These are phyloP conservation scores for Phalacrocorax brasilianus DNA, from an alignment of 2,113 vertebrate species.

Conservation along the genomic window DNA sequence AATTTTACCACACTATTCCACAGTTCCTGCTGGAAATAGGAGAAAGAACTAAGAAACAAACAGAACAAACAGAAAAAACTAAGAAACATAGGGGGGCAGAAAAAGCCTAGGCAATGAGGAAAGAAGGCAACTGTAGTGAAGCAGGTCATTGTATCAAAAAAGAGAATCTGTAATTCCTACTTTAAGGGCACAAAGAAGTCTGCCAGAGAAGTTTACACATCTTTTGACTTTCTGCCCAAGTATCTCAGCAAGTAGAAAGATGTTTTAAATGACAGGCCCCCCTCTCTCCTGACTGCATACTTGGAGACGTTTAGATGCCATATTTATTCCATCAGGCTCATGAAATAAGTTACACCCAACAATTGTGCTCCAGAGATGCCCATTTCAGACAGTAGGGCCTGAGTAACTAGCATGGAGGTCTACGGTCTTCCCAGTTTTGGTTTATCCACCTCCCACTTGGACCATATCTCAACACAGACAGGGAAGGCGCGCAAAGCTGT, in stretches of 20 bases:
- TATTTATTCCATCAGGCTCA: slow-evolving; percentile 64
- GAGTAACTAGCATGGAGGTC: slow-evolving; percentile 54
- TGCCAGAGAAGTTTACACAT: not conserved
- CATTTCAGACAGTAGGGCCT: slow-evolving; percentile 51
- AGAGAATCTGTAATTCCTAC: not conserved
- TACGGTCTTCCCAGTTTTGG: slow-evolving; percentile 26
- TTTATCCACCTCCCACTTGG: slow-evolving; percentile 50
- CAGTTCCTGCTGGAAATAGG: not conserved
- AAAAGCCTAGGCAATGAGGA: not conserved
- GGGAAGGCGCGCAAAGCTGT: slow-evolving; percentile 29
- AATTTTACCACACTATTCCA: not conserved
- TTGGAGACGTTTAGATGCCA: slow-evolving; percentile 45
- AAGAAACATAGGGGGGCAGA: not conserved
- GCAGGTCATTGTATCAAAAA: not conserved
- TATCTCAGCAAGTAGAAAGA: slow-evolving; percentile 13
- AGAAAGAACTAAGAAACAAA: not conserved
- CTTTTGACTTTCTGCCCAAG: slow-evolving; percentile 22
- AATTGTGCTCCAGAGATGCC: slow-evolving; percentile 45
- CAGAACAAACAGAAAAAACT: too few species aligned
- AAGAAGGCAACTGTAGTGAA: not conserved
- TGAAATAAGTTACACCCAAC: slow-evolving; percentile 68
- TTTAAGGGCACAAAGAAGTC: slow-evolving; percentile 17
- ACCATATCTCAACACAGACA: slow-evolving; percentile 18
- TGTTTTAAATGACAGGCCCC: slow-evolving; percentile 2
- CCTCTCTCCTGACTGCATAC: slow-evolving; percentile 40